Base-by-base conservation (phyloP, 2,888 invertebrate genomes). In the Pollenia labialis region DNA sequence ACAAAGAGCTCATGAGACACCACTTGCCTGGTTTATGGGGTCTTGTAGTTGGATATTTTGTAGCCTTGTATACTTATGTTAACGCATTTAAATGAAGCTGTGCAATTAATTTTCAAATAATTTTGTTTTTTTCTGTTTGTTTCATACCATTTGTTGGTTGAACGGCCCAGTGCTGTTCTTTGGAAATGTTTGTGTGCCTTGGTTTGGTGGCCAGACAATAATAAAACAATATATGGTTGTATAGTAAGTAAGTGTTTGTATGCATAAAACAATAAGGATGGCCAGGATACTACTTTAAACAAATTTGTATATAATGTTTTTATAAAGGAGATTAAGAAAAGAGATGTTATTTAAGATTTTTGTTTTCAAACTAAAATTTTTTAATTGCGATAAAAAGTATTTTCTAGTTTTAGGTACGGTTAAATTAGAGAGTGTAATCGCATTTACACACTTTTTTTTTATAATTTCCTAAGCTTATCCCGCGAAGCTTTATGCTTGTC, bases 101-200 rank as follows among this genome's bases (percentile, higher is more conserved):
- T 79, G 85, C 85, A 86, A 86, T 86, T 86, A 86, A 86, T 82
- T 86, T 82, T 71, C 60, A 82, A 79, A 82, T 75, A 79, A 74
- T 80, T 85, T 69, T 54, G 11, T 9, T 48, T 11, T 46, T 58
- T 50, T 50, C 60, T 62, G 11, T 68, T 48, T 72, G 2, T 66
- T 66, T 23, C n/a, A 64, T 71, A 42, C 64, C 40, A 72, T 81
- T 74, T 71, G 80, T 46, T 62, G 52, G 52, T 48, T 32, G 54
- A 46, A 44, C 11, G 6, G 32, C 48, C n/a, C 16, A 18, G 48
- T 60, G 46, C 11, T 74, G 18, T 3, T 54, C 8, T 12, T 40
- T 52, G 46, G 32, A 32, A 32, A n/a, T 18, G n/a, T 56, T 18
- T 64, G 54, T 56, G n/a, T 72, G 58, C 32, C 32, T 58, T 81